Base-by-base conservation (phyloP, 2,113 vertebrate species). In the Orycteropus afer region DNA sequence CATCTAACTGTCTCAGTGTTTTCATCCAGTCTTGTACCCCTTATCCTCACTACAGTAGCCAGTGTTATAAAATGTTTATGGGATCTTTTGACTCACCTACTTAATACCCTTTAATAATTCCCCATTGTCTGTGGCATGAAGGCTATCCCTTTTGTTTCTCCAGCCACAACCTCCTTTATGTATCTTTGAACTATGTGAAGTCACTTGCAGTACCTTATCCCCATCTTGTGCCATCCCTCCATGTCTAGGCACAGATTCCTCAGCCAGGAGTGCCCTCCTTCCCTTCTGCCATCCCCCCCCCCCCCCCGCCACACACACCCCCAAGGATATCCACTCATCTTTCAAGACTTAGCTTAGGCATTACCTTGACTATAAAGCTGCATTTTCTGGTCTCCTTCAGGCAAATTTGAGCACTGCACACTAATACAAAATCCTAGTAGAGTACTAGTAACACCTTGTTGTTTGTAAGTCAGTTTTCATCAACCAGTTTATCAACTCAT, bases 381-480 rank as follows among this genome's bases (percentile, higher is more conserved):
- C 14, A 57, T 89, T 71, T 47, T 42, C 86, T 79, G 32, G 23
- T 84, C 4, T 59, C 51, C 32, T 6, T 14, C 29, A 42, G 10
- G 45, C 40, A 27, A 32, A 55, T 37, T 4, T 89, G 59, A 67
- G 37, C 14, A 23, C 23, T 63, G 20, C 10, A 86, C 55, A 89
- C 81, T 61, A 51, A 14, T 71, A 37, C 12, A 79, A 61, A 81
- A 85, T 53, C 15, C 55, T 63, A 71, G 23, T 7, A 85, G 5
- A 59, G 17, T 29, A 37, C 61, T 61, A 3, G 42, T 37, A 88
- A 83, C 8, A 80, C 29, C 15, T 71, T 89, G 20, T 23, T 91
- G 59, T 87, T 94, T 90, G 9, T 45, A 94, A 90, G 37, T 81
- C 83, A 55, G 15, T 76, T 78, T 94, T 79, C 40, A 53, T 73